Base-by-base conservation (phyloP, 2,888 invertebrate species). In the Drosophila neotestacea region DNA sequence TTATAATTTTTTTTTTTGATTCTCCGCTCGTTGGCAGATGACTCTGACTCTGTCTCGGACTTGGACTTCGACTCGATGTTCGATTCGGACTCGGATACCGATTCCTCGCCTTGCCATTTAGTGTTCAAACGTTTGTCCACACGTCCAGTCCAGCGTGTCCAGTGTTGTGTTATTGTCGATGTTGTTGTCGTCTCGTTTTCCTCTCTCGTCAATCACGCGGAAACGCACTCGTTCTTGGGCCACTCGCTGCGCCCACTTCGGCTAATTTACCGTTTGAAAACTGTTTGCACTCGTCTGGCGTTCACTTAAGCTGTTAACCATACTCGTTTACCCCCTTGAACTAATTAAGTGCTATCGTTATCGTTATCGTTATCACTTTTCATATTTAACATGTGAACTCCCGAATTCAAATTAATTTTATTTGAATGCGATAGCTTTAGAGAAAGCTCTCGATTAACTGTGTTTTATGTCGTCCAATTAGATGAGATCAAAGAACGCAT, bases 111-210 rank as follows among this genome's bases (percentile, higher is more conserved):
- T 60, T 52, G 63, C 80, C 91, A 89, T 92, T 92, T 92, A 92
- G 92, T 92, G 90, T 90, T 90, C 90, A 91, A 91, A 90, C 90
- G 92, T 90, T 92, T 91, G 92, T 91, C 91, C 92, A 89, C 90
- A 91, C 91, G 92, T 91, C 89, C 91, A 92, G 92, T 91, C 91
- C 85, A 81, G 79, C 76, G 65, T 71, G 91, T 89, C 90, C 81
- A 76, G 76, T 75, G 38, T 61, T 4, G 44, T 48, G 22, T 52
- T 60, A 46, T 55, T 55, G 38, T 48, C 39, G 22, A 44, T 27
- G 32, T 56, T 38, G 34, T 55, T 28, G 32, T 47, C 52, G 39
- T 52, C 38, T 44, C 42, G 39, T 58, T 32, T 30, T 42, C 30
- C 56, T 28, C 65, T 13, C 46, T 30, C 41, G 42, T 50, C 73